phyloP scores from a whole-genome alignment of 53 echinoderm and acorn worm species.

The Paelopatides confundens region DNA sequence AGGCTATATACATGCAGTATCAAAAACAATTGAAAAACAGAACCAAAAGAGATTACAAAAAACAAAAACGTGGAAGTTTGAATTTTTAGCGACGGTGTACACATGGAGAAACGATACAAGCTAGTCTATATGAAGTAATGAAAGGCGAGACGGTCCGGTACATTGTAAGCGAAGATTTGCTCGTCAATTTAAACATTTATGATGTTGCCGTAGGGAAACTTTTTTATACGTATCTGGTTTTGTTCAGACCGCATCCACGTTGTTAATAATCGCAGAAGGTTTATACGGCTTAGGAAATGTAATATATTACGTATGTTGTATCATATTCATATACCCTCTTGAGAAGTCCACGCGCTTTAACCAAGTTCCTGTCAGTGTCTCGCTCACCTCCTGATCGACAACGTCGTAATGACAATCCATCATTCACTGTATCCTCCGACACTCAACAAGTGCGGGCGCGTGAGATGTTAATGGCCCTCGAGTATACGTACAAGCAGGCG shows the following conservation, averaged over 20 bases:
- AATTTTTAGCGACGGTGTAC: too few species aligned
- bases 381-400: too few species aligned
- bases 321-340: too few species aligned
- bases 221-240: not conserved
- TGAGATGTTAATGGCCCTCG: constrained; percentile 36
- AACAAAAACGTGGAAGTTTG: too few species aligned
- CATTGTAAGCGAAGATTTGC: not conserved
- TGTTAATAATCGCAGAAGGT: not conserved
- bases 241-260: not conserved
- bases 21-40: too few species aligned
- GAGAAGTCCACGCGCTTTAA: too few species aligned
- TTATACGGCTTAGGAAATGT: not conserved
- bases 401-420: too few species aligned
- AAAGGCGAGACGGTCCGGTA: not conserved
- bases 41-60: too few species aligned
- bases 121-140: not conserved
- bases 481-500: constrained; percentile 27
- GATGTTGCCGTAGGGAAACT: not conserved
- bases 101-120: not conserved
- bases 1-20: too few species aligned
- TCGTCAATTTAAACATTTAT: not conserved
- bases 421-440: too few species aligned
- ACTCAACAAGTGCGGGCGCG: constrained; percentile 36
- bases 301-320: not conserved
- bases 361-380: too few species aligned